A percentile compares a stretch with the other conserved stretches of the same genome.
Conservation (phyloP, 1,140 invertebrate species). For the Diorhabda elongata region DNA sequence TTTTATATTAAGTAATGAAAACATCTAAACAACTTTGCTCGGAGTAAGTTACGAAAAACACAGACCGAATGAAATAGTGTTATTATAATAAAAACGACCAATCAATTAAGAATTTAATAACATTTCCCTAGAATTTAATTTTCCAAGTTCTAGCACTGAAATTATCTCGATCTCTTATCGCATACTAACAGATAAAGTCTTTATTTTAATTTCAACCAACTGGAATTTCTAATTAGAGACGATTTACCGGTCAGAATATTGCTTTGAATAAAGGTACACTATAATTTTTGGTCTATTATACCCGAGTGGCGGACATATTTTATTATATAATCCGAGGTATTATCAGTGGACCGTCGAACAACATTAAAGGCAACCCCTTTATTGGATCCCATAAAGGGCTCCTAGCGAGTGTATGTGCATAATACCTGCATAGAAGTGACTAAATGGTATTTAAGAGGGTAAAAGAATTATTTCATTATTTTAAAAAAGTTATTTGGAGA, state of each 20-base stretch:
- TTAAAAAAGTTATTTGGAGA: too few relatives aligned
- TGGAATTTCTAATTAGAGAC: constrained; percentile 1
- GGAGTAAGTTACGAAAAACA: too few relatives aligned
- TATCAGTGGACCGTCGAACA: constrained; percentile 28
- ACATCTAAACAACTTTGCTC: too few relatives aligned
- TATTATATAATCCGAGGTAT: constrained; percentile 30
- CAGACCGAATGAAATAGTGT: too few relatives aligned
- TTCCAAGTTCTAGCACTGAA: not conserved
- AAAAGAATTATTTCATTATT: too few relatives aligned
- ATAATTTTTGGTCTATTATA: constrained; percentile 30
- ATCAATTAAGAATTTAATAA: not conserved
- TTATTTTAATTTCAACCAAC: not conserved
- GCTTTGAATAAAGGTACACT: constrained; percentile 6
- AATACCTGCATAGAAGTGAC: not conserved
- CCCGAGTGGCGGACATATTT: constrained; percentile 30
- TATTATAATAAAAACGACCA: too few relatives aligned
- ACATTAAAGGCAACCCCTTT: constrained; percentile 28
- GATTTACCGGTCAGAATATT: constrained; percentile 6
- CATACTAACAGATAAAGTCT: not conserved
- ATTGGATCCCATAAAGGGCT: constrained; percentile 31
- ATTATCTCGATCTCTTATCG: not conserved
- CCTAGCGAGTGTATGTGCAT: constrained; percentile 16
- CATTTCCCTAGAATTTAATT: not conserved
- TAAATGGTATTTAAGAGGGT: too few relatives aligned
- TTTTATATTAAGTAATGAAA: too few relatives aligned